Percentiles rank a stretch among this genome's conserved stretches.
Evolutionary conservation across 2,888 invertebrate genomes (phyloP).

Genomic region (Podabrus alpinus): DNA sequence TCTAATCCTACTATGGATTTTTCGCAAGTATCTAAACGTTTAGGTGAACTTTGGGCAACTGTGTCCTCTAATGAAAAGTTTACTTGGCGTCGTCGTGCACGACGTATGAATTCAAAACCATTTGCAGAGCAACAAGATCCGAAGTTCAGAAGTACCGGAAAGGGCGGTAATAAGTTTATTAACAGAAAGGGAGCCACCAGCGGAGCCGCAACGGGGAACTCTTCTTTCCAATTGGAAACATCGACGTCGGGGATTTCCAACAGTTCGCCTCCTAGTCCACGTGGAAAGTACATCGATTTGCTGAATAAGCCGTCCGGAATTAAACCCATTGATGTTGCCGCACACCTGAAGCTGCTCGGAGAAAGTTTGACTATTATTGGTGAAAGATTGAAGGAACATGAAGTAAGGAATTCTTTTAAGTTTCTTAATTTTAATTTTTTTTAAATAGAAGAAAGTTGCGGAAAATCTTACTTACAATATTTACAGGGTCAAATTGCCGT

Average conservation of each 20-base stretch:
- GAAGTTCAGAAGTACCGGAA: constrained; percentile 24
- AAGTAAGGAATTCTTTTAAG: constrained; percentile 60
- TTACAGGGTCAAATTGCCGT: constrained; percentile 90
- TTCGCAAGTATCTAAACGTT: constrained; percentile 78
- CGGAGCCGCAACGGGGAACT: constrained; percentile 3
- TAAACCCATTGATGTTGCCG: constrained; percentile 87
- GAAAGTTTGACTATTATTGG: constrained; percentile 94
- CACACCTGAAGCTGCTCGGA: constrained; percentile 87
- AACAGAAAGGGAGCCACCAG: constrained; percentile 47
- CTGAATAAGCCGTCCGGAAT: constrained; percentile 72
- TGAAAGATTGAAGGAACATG: constrained; percentile 88
- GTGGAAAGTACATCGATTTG: constrained; percentile 44
- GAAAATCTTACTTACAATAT: background rate
- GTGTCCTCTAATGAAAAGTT: constrained; percentile 70
- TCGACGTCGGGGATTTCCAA: constrained; percentile 47
- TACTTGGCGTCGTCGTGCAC: constrained; percentile 82
- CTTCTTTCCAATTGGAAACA: constrained; percentile 50
- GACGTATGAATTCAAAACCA: constrained; percentile 56
- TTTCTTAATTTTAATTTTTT: no score
- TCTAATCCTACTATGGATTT: constrained; percentile 82
- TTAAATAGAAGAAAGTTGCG: no score
- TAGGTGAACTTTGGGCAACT: constrained; percentile 89
- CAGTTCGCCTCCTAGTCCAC: constrained; percentile 51
- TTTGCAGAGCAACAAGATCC: constrained; percentile 34
- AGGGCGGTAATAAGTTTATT: constrained; percentile 53